Evolutionary conservation across 2,113 vertebrate species (phyloP), one percentile per base, ranked within the genome.

Genomic region (Sceloporus undulatus): DNA sequence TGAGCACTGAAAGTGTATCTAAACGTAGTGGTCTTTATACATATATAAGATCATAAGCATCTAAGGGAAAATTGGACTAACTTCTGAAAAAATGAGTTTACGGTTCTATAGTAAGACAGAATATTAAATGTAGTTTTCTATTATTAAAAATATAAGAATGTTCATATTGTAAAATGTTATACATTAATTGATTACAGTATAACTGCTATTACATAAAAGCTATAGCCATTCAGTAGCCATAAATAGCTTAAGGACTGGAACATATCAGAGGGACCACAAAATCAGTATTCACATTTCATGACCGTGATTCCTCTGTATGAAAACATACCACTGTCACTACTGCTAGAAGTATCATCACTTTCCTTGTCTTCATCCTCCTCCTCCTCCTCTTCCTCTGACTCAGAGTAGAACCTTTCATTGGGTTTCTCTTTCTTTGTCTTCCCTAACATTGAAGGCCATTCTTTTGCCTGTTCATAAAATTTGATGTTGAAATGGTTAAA

Each of bases 401-500:
- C 98, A 2, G 99, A 99, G 93, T 99, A 99, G 94, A 99, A 99
- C 91, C 98, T 98, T 79, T 98, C 97, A 34, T 85, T 85, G 73
- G 97, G 94, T 91, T 97, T 98, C 54, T 96, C 87, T 88, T 97
- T 92, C 94, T 98, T 99, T 84, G 93, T 27, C 94, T 98, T 99
- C 88, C 95, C 97, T 48, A 93, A 79, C 65, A 91, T 66, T 48
- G 95, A 95, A 9, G 92, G 92, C 97, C 96, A 97, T 89, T 98
- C 98, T 87, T 97, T 98, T 91, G 96, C 94, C 99, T 99, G 85
- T 62, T 90, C 85, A 89, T 38, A 85, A 90, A 94, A 92, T 81
- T 87, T 40, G 89, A 87, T 62, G 38, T 52, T 52, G 21, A 68
- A 19, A 79, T 40, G n/a, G 27, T 56, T 82, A 13, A 56, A 25